Conservation (phyloP, 2,113 vertebrate genomes). For the Athene cunicularia region DNA sequence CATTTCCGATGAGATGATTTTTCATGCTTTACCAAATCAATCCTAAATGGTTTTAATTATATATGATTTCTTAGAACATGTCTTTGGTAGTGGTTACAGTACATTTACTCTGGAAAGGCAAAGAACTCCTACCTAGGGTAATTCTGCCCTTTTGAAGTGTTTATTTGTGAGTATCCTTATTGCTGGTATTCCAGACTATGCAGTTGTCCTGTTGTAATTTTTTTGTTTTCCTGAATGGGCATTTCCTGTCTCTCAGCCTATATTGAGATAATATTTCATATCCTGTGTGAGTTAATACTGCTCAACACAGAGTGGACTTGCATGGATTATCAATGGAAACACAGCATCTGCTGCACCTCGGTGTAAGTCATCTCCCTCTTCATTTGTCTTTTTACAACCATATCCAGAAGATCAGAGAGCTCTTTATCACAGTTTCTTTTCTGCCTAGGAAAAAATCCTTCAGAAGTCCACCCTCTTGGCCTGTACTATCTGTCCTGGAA, state of each 20-base stretch:
- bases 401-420: background rate
- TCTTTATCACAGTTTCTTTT: background rate
- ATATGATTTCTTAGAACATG: background rate
- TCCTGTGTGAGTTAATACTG: background rate
- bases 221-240: background rate
- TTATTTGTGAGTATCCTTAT: background rate
- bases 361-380: background rate
- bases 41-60: background rate
- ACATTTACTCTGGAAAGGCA: background rate
- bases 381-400: background rate
- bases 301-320: background rate
- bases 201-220: background rate
- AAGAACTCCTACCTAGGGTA: background rate
- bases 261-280: background rate
- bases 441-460: background rate
- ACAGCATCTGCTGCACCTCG: background rate
- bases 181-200: background rate
- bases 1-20: background rate
- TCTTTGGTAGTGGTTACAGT: background rate
- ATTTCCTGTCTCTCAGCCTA: background rate
- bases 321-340: background rate
- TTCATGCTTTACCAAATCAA: background rate
- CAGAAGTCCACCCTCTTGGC: background rate
- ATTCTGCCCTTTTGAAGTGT: background rate
- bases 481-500: background rate